Evolutionary conservation across 2,888 invertebrate genomes (phyloP), one percentile per base, ranked within the genome.

Genomic region (Meteorus colon): DNA sequence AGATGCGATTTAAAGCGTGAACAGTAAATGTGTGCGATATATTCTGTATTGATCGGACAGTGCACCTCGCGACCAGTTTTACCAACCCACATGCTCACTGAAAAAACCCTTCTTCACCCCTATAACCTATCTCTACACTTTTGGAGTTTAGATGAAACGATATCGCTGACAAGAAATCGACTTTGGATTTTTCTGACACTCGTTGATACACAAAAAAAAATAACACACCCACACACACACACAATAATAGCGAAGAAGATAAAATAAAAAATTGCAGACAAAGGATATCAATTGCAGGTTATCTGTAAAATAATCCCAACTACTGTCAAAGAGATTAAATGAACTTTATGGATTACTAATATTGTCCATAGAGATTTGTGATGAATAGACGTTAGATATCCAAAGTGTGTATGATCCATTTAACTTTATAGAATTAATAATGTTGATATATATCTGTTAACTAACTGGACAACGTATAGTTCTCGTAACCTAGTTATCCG

Each of bases 1-100:
- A 72, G 72, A 72, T 45, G 48, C 3, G 16, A 41, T 29, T 69
- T 37, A 59, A 65, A 67, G 34, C 73, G 74, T 73, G 76, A 77
- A 77, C 69, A 78, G 73, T 74, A 77, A 19, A 6, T 55, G 19
- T 55, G 81, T 77, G 81, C 78, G 78, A 79, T 81, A 78, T 74
- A 80, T 82, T 76, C 79, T 77, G 81, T 82, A 82, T 82, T 82
- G 82, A 82, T 82, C 82, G 81, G 78, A 82, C 79, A 79, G 74
- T 79, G 81, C 80, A 79, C 75, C 78, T 73, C 77, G 62, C 80
- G 80, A 77, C 78, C 77, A 77, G 80, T 79, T 79, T 79, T 76
- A 74, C 73, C 69, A 72, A 31, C 68, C 77, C 70, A 74, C 71
- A 63, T 69, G n/a, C 65, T 55, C 59, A 60, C 59, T 27, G 55